These are phyloP conservation scores for Parnassius glacialis DNA, from an alignment of 2,888 invertebrate species.

Conservation along the genomic window DNA sequence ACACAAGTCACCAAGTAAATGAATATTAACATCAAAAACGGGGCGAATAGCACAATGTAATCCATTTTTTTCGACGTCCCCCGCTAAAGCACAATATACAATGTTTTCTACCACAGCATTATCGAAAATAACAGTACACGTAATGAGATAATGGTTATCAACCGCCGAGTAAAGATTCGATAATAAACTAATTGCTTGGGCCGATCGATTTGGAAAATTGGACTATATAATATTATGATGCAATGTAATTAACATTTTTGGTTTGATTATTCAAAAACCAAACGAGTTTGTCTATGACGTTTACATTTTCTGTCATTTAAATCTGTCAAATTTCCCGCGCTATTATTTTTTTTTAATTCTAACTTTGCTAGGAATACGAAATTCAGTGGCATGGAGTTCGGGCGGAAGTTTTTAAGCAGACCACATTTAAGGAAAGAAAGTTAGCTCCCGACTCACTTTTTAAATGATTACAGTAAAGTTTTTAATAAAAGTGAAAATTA, in stretches of 20 bases:
- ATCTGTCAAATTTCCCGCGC: no score
- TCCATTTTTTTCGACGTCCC: conserved; percentile 35
- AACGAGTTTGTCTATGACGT: neutral
- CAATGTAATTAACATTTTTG: neutral
- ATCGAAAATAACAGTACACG: conserved; percentile 21
- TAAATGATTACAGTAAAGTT: no score
- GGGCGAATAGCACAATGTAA: conserved; percentile 36
- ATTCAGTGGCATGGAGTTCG: no score
- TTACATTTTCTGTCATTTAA: no score
- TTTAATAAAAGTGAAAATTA: no score
- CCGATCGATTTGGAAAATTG: conserved; percentile 17
- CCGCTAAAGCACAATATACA: conserved; percentile 21
- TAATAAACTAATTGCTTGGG: conserved; percentile 30
- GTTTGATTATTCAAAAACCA: neutral
- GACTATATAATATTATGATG: neutral
- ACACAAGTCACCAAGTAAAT: conserved; percentile 52
- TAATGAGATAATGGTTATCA: conserved; percentile 24
- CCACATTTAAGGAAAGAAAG: no score
- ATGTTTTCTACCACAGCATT: conserved; percentile 8
- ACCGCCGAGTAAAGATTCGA: conserved; percentile 26
- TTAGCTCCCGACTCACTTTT: no score
- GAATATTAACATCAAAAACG: conserved; percentile 38
- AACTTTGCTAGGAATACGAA: no score
- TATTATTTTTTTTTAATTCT: no score
- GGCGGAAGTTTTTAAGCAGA: no score